Percentiles rank a stretch among this genome's conserved stretches.
These are phyloP conservation scores for Sebastes cheni DNA, from an alignment of 2,797 vertebrate genomes.

Conservation along the genomic window DNA sequence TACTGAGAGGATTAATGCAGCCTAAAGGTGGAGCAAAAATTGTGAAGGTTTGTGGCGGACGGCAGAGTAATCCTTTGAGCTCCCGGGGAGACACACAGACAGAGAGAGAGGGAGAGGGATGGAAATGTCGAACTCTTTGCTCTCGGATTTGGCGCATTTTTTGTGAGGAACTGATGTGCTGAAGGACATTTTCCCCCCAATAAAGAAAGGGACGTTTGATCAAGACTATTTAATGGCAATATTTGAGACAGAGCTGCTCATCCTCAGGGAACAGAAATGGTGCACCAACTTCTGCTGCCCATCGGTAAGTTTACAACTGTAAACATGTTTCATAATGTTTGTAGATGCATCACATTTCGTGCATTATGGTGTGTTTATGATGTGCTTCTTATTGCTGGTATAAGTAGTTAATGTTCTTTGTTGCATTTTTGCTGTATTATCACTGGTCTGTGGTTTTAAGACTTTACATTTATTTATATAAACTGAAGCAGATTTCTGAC, in stretches of 20 bases:
- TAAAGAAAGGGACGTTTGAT: neutral
- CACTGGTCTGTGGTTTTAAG: neutral
- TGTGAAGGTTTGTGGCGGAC: slow-evolving; percentile 50
- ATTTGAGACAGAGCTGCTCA: slow-evolving; percentile 4
- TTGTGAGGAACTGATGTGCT: slow-evolving; percentile 4
- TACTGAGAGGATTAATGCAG: slow-evolving; percentile 54
- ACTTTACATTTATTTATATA: too few relatives aligned
- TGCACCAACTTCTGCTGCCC: slow-evolving; percentile 76
- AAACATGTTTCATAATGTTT: neutral
- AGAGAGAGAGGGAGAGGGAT: neutral
- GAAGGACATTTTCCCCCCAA: neutral
- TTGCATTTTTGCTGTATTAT: neutral
- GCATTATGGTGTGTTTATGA: neutral
- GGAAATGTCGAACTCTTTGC: slow-evolving; percentile 8
- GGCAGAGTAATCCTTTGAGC: slow-evolving; percentile 63
- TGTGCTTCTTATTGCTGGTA: neutral
- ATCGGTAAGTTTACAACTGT: slow-evolving; percentile 61
- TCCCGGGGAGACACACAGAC: slow-evolving; percentile 11
- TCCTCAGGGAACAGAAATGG: slow-evolving; percentile 87
- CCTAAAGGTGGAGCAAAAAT: slow-evolving; percentile 63
- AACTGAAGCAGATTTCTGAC: neutral
- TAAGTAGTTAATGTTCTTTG: neutral
- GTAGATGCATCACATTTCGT: neutral
- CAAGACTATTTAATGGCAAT: slow-evolving; percentile 34
- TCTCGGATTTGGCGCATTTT: slow-evolving; percentile 6